Conservation (phyloP, 1,140 invertebrate species). For the Plutomurus gul region DNA sequence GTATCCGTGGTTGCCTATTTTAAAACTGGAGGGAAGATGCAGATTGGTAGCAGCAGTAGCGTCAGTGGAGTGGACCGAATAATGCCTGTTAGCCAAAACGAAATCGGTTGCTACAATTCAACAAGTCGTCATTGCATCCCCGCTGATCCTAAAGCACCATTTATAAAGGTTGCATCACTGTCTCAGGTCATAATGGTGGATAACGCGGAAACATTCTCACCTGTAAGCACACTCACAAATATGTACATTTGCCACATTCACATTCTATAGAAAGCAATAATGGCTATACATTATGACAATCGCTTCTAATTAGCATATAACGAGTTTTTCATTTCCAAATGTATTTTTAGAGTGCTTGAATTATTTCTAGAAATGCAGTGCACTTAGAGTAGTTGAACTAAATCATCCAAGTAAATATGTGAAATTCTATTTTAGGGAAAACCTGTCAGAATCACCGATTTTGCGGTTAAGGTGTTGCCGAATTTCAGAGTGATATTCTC, state of each 20-base stretch:
- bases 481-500: conserved; percentile 14
- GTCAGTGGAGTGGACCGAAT: neutral
- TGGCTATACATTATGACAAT: no score
- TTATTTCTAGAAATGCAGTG: no score
- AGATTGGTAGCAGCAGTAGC: neutral
- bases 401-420: neutral
- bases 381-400: no score
- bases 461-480: neutral
- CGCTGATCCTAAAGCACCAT: neutral
- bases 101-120: neutral
- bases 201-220: conserved; percentile 24
- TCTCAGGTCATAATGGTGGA: neutral
- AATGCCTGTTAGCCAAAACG: neutral
- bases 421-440: conserved; percentile 12
- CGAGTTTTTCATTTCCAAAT: no score
- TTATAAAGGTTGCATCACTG: neutral
- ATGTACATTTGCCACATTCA: no score
- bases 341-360: no score
- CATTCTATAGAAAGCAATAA: no score
- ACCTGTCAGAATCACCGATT: conserved; percentile 36
- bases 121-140: neutral
- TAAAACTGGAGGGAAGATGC: neutral
- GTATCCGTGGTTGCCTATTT: conserved; percentile 19
- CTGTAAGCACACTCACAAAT: neutral
- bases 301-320: no score